Conservation (phyloP, 2,113 vertebrate genomes). For the Carassius auratus region DNA sequence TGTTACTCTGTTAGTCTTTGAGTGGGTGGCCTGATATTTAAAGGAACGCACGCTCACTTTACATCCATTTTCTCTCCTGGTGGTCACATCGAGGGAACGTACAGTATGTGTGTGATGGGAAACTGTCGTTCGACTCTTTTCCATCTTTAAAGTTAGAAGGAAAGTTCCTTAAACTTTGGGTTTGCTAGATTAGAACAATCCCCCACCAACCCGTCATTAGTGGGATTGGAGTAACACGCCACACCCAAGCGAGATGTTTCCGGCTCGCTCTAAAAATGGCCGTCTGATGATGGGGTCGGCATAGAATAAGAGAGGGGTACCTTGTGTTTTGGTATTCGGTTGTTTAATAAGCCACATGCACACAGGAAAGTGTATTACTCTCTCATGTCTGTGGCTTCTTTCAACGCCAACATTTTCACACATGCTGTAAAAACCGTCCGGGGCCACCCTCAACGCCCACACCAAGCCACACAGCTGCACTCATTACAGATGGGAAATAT, state of each 20-base stretch:
- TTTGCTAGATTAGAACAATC: slow-evolving; percentile 76
- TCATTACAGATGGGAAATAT: slow-evolving; percentile 6
- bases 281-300: slow-evolving; percentile 68
- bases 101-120: slow-evolving; percentile 56
- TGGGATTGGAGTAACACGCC: slow-evolving; percentile 70
- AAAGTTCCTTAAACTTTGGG: slow-evolving; percentile 67
- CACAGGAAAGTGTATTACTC: slow-evolving; percentile 36
- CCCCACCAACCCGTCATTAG: slow-evolving; percentile 78
- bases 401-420: slow-evolving; percentile 17
- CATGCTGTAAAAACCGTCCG: slow-evolving; percentile 11
- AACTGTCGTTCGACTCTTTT: slow-evolving; percentile 63
- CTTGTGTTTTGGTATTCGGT: slow-evolving; percentile 19
- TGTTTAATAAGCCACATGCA: slow-evolving; percentile 47
- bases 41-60: slow-evolving; percentile 42
- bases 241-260: slow-evolving; percentile 74
- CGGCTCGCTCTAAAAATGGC: slow-evolving; percentile 69
- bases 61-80: slow-evolving; percentile 47
- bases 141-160: slow-evolving; percentile 70
- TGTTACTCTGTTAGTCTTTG: slow-evolving; percentile 57
- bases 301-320: slow-evolving; percentile 49
- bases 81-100: slow-evolving; percentile 39
- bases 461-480: not conserved
- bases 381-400: slow-evolving; percentile 32
- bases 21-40: slow-evolving; percentile 59
- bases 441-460: slow-evolving; percentile 1